Percentiles rank a stretch among this genome's conserved stretches.
phyloP scores from a whole-genome alignment of 2,888 invertebrate species.

The Chymomyza procnemis region DNA sequence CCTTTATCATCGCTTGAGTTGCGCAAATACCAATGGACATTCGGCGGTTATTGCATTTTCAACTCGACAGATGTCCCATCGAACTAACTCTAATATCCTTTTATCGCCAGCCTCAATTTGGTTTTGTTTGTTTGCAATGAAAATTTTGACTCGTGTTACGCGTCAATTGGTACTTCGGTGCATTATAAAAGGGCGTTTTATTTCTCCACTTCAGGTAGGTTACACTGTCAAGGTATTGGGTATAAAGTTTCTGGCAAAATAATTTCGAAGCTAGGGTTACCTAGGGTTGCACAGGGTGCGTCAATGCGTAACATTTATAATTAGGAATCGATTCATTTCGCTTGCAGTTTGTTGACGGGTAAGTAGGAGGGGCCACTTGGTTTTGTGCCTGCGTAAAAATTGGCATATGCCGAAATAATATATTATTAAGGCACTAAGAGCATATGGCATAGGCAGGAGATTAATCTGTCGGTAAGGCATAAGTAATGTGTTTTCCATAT shows the following conservation, averaged over 20 bases:
- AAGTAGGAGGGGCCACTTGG: slow-evolving; percentile 31
- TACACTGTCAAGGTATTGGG: background rate
- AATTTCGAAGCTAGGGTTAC: slow-evolving; percentile 8
- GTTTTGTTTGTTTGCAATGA: slow-evolving; percentile 23
- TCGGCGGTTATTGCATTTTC: background rate
- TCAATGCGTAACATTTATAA: slow-evolving; percentile 43
- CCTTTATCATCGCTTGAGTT: background rate
- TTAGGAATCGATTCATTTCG: slow-evolving; percentile 59
- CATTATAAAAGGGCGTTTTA: slow-evolving; percentile 2
- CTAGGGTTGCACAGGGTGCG: slow-evolving; percentile 10
- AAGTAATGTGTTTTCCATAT: background rate
- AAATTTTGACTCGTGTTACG: slow-evolving; percentile 66
- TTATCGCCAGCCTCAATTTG: slow-evolving; percentile 20
- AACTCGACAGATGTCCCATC: slow-evolving; percentile 8
- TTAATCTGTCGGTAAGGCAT: background rate
- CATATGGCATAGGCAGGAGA: slow-evolving; percentile 37
- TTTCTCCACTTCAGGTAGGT: slow-evolving; percentile 47
- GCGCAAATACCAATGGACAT: background rate
- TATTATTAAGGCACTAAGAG: slow-evolving; percentile 26
- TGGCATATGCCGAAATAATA: slow-evolving; percentile 58
- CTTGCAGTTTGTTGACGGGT: slow-evolving; percentile 17
- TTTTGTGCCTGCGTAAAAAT: slow-evolving; percentile 39
- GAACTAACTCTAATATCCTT: slow-evolving; percentile 24
- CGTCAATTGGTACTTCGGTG: slow-evolving; percentile 52
- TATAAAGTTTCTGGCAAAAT: background rate